Evolutionary conservation across 2,797 vertebrate species (phyloP), one percentile per base, ranked within the genome.

Genomic region (Mastacembelus armatus): DNA sequence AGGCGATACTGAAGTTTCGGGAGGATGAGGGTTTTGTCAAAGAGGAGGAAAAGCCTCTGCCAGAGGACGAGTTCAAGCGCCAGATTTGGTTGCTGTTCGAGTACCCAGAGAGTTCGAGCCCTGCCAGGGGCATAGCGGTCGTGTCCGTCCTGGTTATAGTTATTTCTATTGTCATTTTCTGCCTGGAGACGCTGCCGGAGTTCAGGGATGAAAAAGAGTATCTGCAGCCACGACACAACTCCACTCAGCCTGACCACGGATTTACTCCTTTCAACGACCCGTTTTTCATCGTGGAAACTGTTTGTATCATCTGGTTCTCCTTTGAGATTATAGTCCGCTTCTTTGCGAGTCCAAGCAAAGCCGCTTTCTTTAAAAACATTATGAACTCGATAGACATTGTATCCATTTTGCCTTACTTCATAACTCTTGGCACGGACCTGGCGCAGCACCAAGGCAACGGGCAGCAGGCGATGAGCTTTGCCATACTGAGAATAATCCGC

Each of bases 351-450:
- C 98, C 98, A 1, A 99, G 98, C 94, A 98, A 99, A 88, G 44
- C 97, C 0, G 93, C 88, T 15, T 99, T 99, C 95, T 98, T 99
- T 85, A 98, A 96, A 84, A 96, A 99, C 92, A 95, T 98, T 76
- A 99, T 99, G 98, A 99, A 99, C 94, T 92, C 96, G 52, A 99
- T 99, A 83, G 98, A 99, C 92, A 97, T 99, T 7, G 97, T 99
- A 12, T 98, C 98, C 95, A 99, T 99, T 89, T 92, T 99, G 97
- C 98, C 98, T 96, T 99, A 99, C 70, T 99, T 99, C 93, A 99
- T 99, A 76, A 99, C 98, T 11, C 93, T 99, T 64, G 97, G 97
- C 88, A 99, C 98, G 0, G 98, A 99, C 78, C 92, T 99, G 86
- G 97, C 96, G 1, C 95, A 99, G 85, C 95, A 97, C 66, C 96